A percentile compares a stretch with the other conserved stretches of the same genome.
Evolutionary conservation across 2,797 vertebrate genomes (phyloP).

Genomic region (Pseudochaenichthys georgianus): DNA sequence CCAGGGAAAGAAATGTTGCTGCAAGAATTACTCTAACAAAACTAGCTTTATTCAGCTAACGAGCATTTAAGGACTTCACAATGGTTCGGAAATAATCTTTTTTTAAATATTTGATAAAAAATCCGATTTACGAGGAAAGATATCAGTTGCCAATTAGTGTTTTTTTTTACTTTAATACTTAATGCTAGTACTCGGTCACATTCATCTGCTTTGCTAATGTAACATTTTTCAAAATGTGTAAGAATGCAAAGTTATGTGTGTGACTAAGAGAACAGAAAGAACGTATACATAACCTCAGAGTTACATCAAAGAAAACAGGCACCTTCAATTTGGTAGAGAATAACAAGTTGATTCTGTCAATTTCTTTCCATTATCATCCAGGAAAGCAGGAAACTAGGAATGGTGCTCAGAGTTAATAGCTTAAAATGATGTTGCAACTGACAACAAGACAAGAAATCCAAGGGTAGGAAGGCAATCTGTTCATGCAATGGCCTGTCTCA

Average conservation of each 20-base stretch:
- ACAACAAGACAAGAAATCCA: conserved; percentile 5
- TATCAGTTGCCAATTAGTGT: too few species aligned
- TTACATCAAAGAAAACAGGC: not conserved
- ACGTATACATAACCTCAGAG: not conserved
- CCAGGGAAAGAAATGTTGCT: not conserved
- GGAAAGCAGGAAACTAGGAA: too few species aligned
- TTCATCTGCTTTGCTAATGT: not conserved
- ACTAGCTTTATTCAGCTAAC: not conserved
- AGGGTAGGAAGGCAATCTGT: not conserved
- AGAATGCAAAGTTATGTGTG: conserved; percentile 1
- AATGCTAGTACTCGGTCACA: not conserved
- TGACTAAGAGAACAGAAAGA: not conserved
- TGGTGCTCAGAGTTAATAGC: not conserved
- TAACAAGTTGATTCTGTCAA: not conserved
- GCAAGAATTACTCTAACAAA: too few species aligned
- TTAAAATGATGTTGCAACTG: not conserved
- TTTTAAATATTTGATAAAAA: conserved; percentile 11
- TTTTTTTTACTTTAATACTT: too few species aligned
- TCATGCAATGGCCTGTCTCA: conserved; percentile 2
- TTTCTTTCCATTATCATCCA: too few species aligned
- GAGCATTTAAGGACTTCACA: not conserved
- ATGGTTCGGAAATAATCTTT: not conserved
- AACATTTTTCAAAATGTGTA: not conserved
- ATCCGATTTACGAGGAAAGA: not conserved
- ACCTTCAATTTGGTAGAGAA: not conserved